Evolutionary conservation across 2,797 vertebrate genomes (phyloP), one percentile per base, ranked within the genome.

Genomic region (Adelosebastes latens): DNA sequence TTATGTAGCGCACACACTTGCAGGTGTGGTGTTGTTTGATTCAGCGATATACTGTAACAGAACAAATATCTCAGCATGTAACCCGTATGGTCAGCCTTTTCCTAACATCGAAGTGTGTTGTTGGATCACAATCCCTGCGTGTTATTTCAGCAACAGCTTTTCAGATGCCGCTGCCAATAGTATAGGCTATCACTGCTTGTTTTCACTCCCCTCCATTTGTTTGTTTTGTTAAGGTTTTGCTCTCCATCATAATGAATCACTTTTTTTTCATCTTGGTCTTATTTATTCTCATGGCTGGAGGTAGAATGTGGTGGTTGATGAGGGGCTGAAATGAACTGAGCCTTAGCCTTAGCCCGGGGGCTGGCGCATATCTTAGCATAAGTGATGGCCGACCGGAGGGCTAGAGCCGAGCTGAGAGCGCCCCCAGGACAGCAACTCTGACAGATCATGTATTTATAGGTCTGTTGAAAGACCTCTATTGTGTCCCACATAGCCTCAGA

Each of bases 361-460:
- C 91, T 77, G 72, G 88, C 90, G 94, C 95, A 96, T 96, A 96
- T 95, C 94, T 96, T 96, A 96, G 94, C 95, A 96, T 96, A 96
- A 95, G 95, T 95, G 95, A 96, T 96, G 95, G 95, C 90, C 87
- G 61, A 94, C 95, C 95, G 70, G 78, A 91, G 93, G 95, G 93
- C 92, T 92, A 67, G 92, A 94, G 93, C 92, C 92, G 84, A 84
- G 92, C 94, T 93, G 94, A 93, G 92, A 93, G 88, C 81, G 91
- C 94, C 95, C 93, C 67, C 87, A 94, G 95, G 95, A 94, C 90
- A 93, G 87, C 94, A 88, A 90, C 90, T 88, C 94, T 96, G 95
- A 95, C 95, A 95, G 94, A 96, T 95, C 95, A 95, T 96, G 94
- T 96, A 96, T 96, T 96, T 96, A 96, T 96, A 95, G 95, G 95